phyloP scores from a whole-genome alignment of 2,797 vertebrate species.

The Gadopsis marmoratus region DNA sequence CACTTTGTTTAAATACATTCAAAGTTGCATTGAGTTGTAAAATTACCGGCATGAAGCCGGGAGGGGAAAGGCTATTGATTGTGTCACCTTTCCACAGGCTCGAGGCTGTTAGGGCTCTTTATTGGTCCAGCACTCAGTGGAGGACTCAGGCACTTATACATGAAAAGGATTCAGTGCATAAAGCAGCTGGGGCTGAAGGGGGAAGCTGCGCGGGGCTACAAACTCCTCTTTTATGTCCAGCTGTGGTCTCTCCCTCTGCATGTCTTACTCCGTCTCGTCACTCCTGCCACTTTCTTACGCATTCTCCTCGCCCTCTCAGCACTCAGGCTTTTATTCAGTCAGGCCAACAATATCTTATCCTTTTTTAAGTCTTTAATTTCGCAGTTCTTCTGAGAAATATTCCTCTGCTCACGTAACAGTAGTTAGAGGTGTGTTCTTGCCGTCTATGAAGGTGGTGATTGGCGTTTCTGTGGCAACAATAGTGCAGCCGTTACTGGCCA shows the following conservation, averaged over 20 bases:
- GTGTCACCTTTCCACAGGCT: conserved; percentile 79
- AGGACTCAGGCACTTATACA: conserved; percentile 77
- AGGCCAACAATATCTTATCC: conserved; percentile 9
- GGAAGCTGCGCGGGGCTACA: conserved; percentile 51
- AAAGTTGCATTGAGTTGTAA: conserved; percentile 53
- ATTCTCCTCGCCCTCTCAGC: not conserved
- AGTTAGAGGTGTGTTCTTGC: conserved; percentile 28
- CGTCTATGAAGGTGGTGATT: conserved; percentile 31
- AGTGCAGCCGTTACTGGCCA: conserved; percentile 31
- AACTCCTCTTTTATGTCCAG: conserved; percentile 68
- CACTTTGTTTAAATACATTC: conserved; percentile 44
- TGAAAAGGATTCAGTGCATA: conserved; percentile 77
- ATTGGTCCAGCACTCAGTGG: conserved; percentile 65
- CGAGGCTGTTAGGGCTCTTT: conserved; percentile 76
- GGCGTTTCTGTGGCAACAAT: conserved; percentile 68
- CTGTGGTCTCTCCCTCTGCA: conserved; percentile 28
- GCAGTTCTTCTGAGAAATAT: conserved; percentile 5
- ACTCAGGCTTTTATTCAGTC: conserved; percentile 4
- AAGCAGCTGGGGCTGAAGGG: conserved; percentile 72
- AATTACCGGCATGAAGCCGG: conserved; percentile 45
- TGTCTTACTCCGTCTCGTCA: conserved; percentile 20
- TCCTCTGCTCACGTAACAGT: conserved; percentile 14
- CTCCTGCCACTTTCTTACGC: conserved; percentile 14
- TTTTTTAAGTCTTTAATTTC: conserved; percentile 34
- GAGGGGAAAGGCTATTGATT: conserved; percentile 72